Base-by-base conservation (phyloP, 2,797 vertebrate species). In the Falco peregrinus region DNA sequence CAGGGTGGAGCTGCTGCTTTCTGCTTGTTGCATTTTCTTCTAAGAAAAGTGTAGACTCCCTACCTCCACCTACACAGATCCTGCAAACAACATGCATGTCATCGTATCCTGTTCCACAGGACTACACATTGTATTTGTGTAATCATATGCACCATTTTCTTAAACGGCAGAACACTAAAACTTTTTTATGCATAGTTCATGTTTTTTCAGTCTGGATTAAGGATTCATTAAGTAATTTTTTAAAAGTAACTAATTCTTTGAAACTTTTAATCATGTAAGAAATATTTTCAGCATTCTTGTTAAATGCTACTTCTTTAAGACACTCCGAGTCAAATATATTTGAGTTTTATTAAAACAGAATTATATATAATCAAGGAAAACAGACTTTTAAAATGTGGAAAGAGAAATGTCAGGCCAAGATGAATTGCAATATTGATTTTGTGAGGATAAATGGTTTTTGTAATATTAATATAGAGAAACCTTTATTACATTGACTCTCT, bases 401-500 rank as follows among this genome's bases (percentile, higher is more conserved):
- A 97, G 94, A 96, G 94, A 96, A 97, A 97, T 37, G 97, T 91
- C 97, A 97, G 94, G 95, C 94, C 94, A 97, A 98, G 98, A 98
- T 98, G 98, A 98, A 98, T 98, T 97, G 98, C 94, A 96, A 98
- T 99, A 99, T 99, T 98, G 98, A 99, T 98, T 98, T 98, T 97
- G 95, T 93, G 94, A 97, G 97, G 98, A 98, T 98, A 98, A 99
- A 98, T 99, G 98, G 98, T 96, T 98, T 98, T 98, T 97, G 98
- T 98, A 98, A 98, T 98, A 98, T 99, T 99, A 99, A 98, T 98
- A 98, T 98, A 98, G 98, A 99, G 98, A 98, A 98, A 98, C 98
- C 98, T 98, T 99, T 98, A 99, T 98, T 98, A 98, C 98, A 97
- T 98, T 96, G 96, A 97, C 96, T 98, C 98, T 98, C 98, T 96